Percentiles rank a stretch among this genome's conserved stretches.
These are phyloP conservation scores for Aurelia sp. DNA, from an alignment of 30 jellyfish, hydroid and myxozoan species.

Conservation along the genomic window DNA sequence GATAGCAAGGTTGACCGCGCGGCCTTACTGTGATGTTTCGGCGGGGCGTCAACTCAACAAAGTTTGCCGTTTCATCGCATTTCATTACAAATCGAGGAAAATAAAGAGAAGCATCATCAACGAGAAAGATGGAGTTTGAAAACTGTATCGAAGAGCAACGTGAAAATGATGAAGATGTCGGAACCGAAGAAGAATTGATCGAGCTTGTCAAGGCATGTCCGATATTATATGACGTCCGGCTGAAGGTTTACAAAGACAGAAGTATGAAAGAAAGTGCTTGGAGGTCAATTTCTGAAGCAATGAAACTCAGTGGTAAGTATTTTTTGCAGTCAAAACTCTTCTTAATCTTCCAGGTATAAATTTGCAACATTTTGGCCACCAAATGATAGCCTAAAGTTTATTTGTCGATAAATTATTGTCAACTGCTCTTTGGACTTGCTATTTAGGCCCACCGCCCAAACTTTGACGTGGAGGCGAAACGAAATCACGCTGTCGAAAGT, in stretches of 20 bases:
- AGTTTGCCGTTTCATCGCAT: too few relatives aligned
- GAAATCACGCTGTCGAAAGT: background rate
- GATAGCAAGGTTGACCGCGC: constrained; percentile 65
- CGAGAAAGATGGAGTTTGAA: constrained; percentile 30
- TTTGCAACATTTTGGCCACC: too few relatives aligned
- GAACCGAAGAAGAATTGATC: constrained; percentile 77
- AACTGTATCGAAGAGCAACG: constrained; percentile 71
- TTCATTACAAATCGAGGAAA: too few relatives aligned
- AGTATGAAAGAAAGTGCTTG: constrained; percentile 75
- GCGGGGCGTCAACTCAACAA: constrained; percentile 23
- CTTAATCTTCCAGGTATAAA: too few relatives aligned
- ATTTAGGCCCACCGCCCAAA: too few relatives aligned
- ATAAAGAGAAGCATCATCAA: too few relatives aligned
- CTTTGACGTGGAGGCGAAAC: background rate
- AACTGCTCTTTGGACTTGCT: too few relatives aligned
- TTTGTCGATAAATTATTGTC: too few relatives aligned
- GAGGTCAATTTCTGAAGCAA: constrained; percentile 72
- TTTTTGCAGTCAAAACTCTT: too few relatives aligned
- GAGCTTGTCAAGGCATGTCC: constrained; percentile 78
- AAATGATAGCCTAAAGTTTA: too few relatives aligned
- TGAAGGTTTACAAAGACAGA: constrained; percentile 69
- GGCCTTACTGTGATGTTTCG: constrained; percentile 11
- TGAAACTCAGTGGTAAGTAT: constrained; percentile 58
- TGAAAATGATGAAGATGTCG: constrained; percentile 63
- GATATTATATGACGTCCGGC: constrained; percentile 76